Base-by-base conservation (phyloP, 2,888 invertebrate species). In the Acleris emargana region DNA sequence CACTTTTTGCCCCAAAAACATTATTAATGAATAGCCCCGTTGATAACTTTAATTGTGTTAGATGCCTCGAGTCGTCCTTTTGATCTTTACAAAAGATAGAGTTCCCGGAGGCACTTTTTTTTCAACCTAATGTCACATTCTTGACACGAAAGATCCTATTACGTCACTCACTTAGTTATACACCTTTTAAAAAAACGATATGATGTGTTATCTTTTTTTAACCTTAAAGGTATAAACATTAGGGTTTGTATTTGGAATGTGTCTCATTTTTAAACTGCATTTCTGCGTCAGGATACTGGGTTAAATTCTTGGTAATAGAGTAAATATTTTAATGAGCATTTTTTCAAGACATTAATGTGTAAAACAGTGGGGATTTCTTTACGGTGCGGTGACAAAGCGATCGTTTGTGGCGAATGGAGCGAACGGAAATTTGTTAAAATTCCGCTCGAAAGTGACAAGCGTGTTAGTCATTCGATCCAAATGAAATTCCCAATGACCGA, bases 241-340 rank as follows among this genome's bases (percentile, higher is more conserved):
- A 64, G 47, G 11, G 57, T 47, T 4, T 3, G 20, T 17, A 61
- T 43, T 67, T 43, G n/a, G 5, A n/a, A 45, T 6, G 16, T 17
- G 17, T 45, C 42, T 67, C 70, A 75, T 76, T 74, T 79, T 77
- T 78, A 72, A 76, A 75, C 72, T 69, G 76, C 73, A 75, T 79
- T 82, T 81, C 72, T 76, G 77, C 73, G 78, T 75, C 74, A 79
- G 78, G 77, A 79, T 81, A 81, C 78, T 77, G 76, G 72, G 72
- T 53, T 66, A 73, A 86, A 88, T 87, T 83, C 79, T 74, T 77
- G 74, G 85, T 88, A 86, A 87, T 85, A 86, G 84, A 74, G 75
- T 67, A 85, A 86, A 83, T 79, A 90, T 90, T 90, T 91, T 91
- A 90, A 91, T 85, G 88, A 89, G 84, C 76, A 80, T 82, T 84